phyloP scores from a whole-genome alignment of 1,140 invertebrate genomes.

The Drosophila burlai region DNA sequence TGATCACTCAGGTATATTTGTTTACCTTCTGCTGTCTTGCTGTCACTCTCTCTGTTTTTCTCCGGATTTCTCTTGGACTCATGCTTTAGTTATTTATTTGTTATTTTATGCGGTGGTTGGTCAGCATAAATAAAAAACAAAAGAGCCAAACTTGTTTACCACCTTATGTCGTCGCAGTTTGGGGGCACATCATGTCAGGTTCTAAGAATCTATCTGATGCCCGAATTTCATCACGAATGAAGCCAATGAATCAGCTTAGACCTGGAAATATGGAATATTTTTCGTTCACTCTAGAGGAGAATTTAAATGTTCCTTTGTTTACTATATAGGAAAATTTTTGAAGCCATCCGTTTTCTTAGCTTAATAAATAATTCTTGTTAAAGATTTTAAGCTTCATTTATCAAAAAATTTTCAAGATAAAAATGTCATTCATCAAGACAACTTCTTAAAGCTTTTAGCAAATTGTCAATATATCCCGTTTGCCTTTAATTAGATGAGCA shows the following conservation, averaged over 20 bases:
- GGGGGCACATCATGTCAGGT: conserved; percentile 61
- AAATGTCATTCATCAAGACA: neutral
- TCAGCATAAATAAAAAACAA: conserved; percentile 20
- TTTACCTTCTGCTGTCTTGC: conserved; percentile 23
- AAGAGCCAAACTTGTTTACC: conserved; percentile 66
- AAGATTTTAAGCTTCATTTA: neutral
- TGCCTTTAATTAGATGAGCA: conserved; percentile 5
- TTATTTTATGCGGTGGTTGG: conserved; percentile 30
- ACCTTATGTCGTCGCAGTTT: conserved; percentile 54
- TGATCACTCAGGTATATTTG: conserved; percentile 22
- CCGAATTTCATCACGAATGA: conserved; percentile 66
- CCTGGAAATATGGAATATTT: conserved; percentile 4
- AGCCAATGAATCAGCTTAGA: conserved; percentile 46
- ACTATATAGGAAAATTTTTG: neutral
- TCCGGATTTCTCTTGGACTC: neutral
- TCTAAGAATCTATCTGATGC: conserved; percentile 55
- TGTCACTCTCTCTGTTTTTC: conserved; percentile 6
- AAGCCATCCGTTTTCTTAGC: neutral
- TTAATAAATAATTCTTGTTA: neutral
- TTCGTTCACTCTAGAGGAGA: neutral
- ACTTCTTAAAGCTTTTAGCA: neutral
- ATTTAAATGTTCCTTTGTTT: neutral
- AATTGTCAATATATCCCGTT: conserved; percentile 1
- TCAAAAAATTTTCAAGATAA: neutral
- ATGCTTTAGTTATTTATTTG: conserved; percentile 14